phyloP scores from a whole-genome alignment of 2,113 vertebrate genomes.

The Tragelaphus strepsiceros region DNA sequence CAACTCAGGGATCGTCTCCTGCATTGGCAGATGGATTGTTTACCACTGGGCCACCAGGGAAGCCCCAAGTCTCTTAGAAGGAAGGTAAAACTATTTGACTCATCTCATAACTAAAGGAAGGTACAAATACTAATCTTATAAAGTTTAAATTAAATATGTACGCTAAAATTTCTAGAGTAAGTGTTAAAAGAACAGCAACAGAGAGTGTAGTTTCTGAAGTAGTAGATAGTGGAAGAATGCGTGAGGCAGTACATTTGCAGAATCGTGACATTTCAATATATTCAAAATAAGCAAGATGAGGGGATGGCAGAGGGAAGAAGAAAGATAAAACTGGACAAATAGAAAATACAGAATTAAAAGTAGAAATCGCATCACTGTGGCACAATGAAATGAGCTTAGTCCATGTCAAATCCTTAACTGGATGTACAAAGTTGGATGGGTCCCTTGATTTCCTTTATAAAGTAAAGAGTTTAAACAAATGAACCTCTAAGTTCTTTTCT shows the following conservation, averaged over 20 bases:
- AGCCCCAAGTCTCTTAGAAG: not conserved
- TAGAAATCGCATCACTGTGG: not conserved
- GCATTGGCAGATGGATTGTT: not conserved
- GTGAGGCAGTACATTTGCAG: no score
- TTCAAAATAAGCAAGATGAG: not conserved
- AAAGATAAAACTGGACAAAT: not conserved
- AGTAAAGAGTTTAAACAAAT: not conserved
- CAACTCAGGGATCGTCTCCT: not conserved
- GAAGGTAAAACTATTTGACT: not conserved
- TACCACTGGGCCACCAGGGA: not conserved
- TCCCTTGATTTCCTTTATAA: not conserved
- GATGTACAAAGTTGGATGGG: not conserved
- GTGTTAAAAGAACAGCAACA: not conserved
- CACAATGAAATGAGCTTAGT: not conserved
- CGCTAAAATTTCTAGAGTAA: not conserved
- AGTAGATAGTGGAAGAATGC: rapidly evolving
- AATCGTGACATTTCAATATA: not conserved
- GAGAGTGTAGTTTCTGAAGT: not conserved
- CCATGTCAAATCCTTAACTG: not conserved
- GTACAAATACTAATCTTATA: not conserved
- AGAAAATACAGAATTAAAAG: not conserved
- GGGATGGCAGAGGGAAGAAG: no score
- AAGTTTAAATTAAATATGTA: not conserved
- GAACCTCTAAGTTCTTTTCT: not conserved
- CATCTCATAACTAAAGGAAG: not conserved